phyloP scores from a whole-genome alignment of 2,797 vertebrate genomes.

The Euthynnus affinis region DNA sequence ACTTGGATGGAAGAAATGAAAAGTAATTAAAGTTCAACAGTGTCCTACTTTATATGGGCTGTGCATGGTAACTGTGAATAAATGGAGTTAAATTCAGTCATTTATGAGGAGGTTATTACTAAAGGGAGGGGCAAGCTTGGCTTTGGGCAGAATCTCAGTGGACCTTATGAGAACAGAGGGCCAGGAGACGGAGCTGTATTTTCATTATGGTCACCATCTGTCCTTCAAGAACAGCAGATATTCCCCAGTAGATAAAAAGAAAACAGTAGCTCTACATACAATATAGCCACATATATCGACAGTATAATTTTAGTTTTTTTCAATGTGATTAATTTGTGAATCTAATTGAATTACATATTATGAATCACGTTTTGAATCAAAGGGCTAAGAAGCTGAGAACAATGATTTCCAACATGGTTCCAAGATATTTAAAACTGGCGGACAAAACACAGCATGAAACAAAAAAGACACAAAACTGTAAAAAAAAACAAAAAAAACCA shows the following conservation, averaged over 20 bases:
- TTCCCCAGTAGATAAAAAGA: not conserved
- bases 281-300: not conserved
- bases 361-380: not conserved
- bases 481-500: no score
- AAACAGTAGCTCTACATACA: not conserved
- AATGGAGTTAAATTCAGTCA: constrained; percentile 46
- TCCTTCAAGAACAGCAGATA: constrained; percentile 8
- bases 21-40: constrained; percentile 54
- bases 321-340: no score
- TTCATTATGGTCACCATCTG: constrained; percentile 35
- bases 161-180: constrained; percentile 25
- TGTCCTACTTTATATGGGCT: constrained; percentile 24
- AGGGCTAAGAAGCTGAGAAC: not conserved
- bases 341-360: no score
- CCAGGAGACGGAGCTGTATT: constrained; percentile 21
- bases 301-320: not conserved
- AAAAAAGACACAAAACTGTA: not conserved
- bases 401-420: not conserved
- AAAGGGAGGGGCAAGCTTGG: constrained; percentile 41
- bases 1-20: constrained; percentile 39
- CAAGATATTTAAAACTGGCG: not conserved
- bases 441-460: not conserved
- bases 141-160: constrained; percentile 33
- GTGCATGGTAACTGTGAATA: constrained; percentile 45
- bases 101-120: constrained; percentile 63